Base-by-base conservation (phyloP, 1,140 invertebrate species). In the Lucilia cuprina region DNA sequence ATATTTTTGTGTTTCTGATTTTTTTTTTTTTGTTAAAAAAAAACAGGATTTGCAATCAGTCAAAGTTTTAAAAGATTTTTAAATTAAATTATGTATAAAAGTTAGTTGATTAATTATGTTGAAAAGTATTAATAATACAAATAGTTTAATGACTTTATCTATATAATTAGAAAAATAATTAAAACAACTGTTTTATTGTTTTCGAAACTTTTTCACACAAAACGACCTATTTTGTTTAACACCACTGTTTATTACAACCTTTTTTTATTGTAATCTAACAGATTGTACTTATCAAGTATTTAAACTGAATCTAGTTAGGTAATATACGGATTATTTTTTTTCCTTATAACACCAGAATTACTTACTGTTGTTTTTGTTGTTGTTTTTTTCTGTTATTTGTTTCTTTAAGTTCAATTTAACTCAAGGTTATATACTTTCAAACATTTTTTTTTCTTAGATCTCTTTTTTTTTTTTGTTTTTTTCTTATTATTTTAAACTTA, bases 351-450 rank as follows among this genome's bases (percentile, higher is more conserved):
- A 80, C 41, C 77, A 80, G 41, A 19, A 49, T 49, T 78, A 80
- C 19, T 47, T 47, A 55, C 50, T 49, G n/a, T 80, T 80, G 25
- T 30, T 30, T 30, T 30, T 30, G 3, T 30, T n/a, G n/a, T n/a
- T n/a, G n/a, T n/a, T n/a, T n/a, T 30, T 30, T 30, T 30, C 3
- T 30, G 25, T 30, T 30, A 30, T 49, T 41, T 19, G n/a, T 78
- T 78, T 78, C 47, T 80, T 80, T 80, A 34, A 19, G n/a, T 80
- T 80, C 10, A 19, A 21, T 80, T 80, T 80, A 80, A 50, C 41
- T 49, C 77, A 80, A 80, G 77, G 77, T 80, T 80, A 80, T 49
- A 41, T 80, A 80, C 77, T 80, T 80, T 80, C 77, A 80, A 80
- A 80, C 75, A 78, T 78, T 47, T 34, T 34, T 34, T 34, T 75